Evolutionary conservation across 2,888 invertebrate species (phyloP).

Genomic region (Scaptomyza parva): DNA sequence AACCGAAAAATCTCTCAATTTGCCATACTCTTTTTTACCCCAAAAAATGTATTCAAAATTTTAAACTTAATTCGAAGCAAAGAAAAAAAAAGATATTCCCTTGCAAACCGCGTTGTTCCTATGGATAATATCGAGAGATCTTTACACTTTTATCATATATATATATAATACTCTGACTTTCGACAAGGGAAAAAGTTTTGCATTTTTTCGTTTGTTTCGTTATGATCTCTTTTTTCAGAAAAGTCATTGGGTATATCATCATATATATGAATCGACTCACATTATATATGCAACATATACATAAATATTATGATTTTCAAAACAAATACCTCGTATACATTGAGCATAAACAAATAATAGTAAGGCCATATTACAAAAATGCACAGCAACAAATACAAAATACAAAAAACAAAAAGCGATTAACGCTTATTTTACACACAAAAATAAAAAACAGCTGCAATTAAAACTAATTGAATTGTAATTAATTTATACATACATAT

Average conservation of each 20-base stretch:
- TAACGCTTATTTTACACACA: slow-evolving; percentile 63
- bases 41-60: too few species aligned
- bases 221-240: neutral
- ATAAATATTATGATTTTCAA: slow-evolving; percentile 17
- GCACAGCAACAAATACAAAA: slow-evolving; percentile 12
- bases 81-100: too few species aligned
- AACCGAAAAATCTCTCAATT: too few species aligned
- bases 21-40: too few species aligned
- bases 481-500: slow-evolving; percentile 12
- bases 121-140: too few species aligned
- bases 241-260: neutral
- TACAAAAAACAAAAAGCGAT: slow-evolving; percentile 31
- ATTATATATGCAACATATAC: neutral
- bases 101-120: too few species aligned
- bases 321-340: slow-evolving; percentile 70
- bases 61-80: too few species aligned
- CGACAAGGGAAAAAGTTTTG: too few species aligned
- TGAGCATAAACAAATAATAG: slow-evolving; percentile 58
- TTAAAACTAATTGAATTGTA: slow-evolving; percentile 37
- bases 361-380: slow-evolving; percentile 44
- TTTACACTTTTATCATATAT: too few species aligned
- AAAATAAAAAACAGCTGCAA: slow-evolving; percentile 14
- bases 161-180: too few species aligned
- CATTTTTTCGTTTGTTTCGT: neutral
- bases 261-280: neutral